Base-by-base conservation (phyloP, 2,888 invertebrate species). In the Venustoraphidia nigricollis region DNA sequence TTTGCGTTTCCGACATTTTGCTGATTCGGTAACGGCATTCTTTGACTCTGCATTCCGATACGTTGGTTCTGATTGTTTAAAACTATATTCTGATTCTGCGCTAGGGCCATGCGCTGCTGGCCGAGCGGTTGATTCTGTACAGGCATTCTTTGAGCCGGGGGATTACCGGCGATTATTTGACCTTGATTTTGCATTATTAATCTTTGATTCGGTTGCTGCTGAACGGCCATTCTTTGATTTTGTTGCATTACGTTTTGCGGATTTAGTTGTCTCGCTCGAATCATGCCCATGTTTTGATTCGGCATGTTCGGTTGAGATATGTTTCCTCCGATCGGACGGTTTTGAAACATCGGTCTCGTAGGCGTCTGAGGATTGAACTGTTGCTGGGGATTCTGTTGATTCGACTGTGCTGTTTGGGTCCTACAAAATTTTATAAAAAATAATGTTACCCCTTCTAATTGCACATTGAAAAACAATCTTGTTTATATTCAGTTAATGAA, bases 311-410 rank as follows among this genome's bases (percentile, higher is more conserved):
- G 42, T 17, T 34, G 42, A 2, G 27, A 4, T n/a, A 41, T 14
- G 27, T 41, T 41, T 17, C 17, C 10, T 9, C n/a, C 42, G 11
- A 40, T 40, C 40, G 13, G 9, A 17, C 17, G 38, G 5, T 11
- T n/a, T 38, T 38, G 38, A n/a, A n/a, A 38, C 10, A 38, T 10
- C 27, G 27, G n/a, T 10, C 34, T 44, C 34, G 34, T 13, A 14
- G 45, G 17, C 17, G 17, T 3, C 38, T 45, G 37, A n/a, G 34
- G 11, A 36, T 14, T 13, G n/a, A 38, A 38, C 14, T 36, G 45
- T 45, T 45, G 45, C 36, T 45, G 45, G 10, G 34, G 38, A n/a
- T 17, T 11, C 27, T 45, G 45, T 27, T 45, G 45, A 2, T 37
- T 17, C 38, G 6, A n/a, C 10, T 39, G 10, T n/a, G 5, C 10